These are phyloP conservation scores for Tapera naevia DNA, from an alignment of 2,797 vertebrate species.

Conservation along the genomic window DNA sequence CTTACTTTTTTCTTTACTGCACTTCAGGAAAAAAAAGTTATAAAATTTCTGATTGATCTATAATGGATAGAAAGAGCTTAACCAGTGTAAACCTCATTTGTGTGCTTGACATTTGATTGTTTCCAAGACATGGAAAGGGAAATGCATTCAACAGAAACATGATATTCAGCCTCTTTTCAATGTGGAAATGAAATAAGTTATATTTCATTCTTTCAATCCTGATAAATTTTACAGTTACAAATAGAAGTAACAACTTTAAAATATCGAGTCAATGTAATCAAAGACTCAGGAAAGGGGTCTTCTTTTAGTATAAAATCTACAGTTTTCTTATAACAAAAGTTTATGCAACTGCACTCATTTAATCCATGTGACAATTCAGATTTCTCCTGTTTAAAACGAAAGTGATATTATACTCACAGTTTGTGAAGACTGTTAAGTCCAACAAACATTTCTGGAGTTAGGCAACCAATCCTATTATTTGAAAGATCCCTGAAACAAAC, in stretches of 20 bases:
- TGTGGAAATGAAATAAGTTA: not conserved
- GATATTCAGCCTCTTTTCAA: not conserved
- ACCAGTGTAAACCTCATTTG: not conserved
- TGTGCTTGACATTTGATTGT: not conserved
- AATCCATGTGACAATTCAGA: not conserved
- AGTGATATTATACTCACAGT: constrained; percentile 81
- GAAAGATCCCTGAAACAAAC: constrained; percentile 85
- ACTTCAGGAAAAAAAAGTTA: not conserved
- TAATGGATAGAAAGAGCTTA: not conserved
- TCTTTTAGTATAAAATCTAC: not conserved
- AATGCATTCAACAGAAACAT: not conserved
- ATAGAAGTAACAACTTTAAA: not conserved
- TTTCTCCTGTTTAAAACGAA: not conserved
- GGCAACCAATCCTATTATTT: constrained; percentile 92
- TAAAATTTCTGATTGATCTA: not conserved
- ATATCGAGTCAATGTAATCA: not conserved
- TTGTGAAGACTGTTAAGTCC: constrained; percentile 87
- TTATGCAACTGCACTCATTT: not conserved
- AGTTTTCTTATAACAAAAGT: not conserved
- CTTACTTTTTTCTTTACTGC: not conserved
- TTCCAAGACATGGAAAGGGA: not conserved
- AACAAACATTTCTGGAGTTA: constrained; percentile 87
- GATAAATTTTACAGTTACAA: not conserved
- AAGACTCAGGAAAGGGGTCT: not conserved
- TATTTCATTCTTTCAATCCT: not conserved